Percentiles rank a stretch among this genome's conserved stretches.
phyloP scores from a whole-genome alignment of 1,140 invertebrate species.

The Calosoma granatense region DNA sequence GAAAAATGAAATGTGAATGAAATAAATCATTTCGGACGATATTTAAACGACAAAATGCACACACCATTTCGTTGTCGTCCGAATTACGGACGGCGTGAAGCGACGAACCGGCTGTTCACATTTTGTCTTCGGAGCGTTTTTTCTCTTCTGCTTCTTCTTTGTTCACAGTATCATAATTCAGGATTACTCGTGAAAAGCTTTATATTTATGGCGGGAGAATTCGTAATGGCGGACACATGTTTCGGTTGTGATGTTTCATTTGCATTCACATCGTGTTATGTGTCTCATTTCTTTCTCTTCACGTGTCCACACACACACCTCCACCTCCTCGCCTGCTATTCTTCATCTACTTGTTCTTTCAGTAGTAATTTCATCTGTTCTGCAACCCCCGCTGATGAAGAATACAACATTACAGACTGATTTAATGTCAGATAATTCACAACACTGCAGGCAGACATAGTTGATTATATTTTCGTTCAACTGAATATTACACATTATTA shows the following conservation, averaged over 20 bases:
- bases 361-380: too few species aligned
- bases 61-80: neutral
- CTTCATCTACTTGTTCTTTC: too few species aligned
- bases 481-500: too few species aligned
- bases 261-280: neutral
- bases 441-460: too few species aligned
- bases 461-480: too few species aligned
- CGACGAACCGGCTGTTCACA: neutral
- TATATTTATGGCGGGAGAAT: slow-evolving; percentile 4
- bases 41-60: neutral
- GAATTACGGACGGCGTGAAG: too few species aligned
- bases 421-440: too few species aligned
- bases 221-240: slow-evolving; percentile 1
- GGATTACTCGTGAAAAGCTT: neutral
- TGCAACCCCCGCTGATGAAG: too few species aligned
- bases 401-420: too few species aligned
- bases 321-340: too few species aligned
- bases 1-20: neutral
- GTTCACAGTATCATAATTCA: slow-evolving; percentile 5
- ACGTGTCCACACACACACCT: neutral
- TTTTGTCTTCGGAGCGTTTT: neutral
- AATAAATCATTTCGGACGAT: neutral
- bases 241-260: neutral
- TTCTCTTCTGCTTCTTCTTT: neutral
- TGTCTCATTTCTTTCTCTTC: neutral